Conservation (phyloP, 2,113 vertebrate genomes). For the Melanocharis versteri region DNA sequence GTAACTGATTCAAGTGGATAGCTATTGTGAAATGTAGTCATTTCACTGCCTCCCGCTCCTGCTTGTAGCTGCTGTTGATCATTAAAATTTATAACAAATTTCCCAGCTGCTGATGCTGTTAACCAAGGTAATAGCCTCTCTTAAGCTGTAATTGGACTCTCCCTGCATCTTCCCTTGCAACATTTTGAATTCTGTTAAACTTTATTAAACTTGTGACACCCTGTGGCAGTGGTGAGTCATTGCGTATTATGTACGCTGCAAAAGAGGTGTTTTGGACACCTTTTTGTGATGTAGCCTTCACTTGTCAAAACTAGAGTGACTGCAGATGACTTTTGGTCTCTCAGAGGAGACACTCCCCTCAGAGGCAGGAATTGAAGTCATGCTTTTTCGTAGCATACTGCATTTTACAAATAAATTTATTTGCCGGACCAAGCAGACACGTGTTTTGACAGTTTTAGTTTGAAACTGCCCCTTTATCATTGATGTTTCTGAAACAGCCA, state of each 20-base stretch:
- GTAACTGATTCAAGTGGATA: not conserved
- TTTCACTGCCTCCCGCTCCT: not conserved
- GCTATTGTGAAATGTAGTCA: not conserved
- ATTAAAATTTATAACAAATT: slow-evolving; percentile 24
- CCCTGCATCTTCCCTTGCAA: not conserved
- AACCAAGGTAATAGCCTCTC: not conserved
- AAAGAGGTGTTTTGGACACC: not conserved
- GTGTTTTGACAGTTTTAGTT: not conserved
- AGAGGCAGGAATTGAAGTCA: not conserved
- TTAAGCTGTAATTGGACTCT: not conserved
- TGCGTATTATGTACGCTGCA: not conserved
- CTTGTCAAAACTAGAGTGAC: not conserved
- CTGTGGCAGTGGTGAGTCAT: slow-evolving; percentile 53
- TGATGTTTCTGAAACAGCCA: not conserved
- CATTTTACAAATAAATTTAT: not conserved
- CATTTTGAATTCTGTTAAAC: slow-evolving; percentile 6
- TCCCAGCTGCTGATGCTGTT: slow-evolving; percentile 10
- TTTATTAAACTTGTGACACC: slow-evolving; percentile 68
- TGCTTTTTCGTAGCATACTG: not conserved
- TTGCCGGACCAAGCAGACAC: not conserved
- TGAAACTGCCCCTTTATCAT: not conserved
- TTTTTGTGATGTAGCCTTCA: not conserved
- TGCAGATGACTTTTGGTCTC: not conserved
- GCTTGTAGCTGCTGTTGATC: slow-evolving; percentile 4
- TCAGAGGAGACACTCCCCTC: not conserved